Conservation (phyloP, 1,140 invertebrate genomes). For the Palaemon carinicauda region DNA sequence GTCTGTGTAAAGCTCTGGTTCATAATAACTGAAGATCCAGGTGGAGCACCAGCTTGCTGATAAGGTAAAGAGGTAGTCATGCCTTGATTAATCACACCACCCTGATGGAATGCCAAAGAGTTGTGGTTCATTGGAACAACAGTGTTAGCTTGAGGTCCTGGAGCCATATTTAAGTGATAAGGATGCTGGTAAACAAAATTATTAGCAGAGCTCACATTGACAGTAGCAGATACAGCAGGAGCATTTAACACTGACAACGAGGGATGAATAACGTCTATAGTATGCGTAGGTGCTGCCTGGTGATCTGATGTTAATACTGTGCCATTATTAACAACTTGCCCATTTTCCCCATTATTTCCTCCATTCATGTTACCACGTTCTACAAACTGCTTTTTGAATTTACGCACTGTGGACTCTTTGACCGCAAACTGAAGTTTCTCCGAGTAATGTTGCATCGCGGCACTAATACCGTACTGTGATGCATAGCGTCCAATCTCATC, state of each 20-base stretch:
- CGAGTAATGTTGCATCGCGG: constrained; percentile 62
- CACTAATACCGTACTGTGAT: constrained; percentile 60
- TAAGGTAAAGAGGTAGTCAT: constrained; percentile 54
- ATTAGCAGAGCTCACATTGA: constrained; percentile 49
- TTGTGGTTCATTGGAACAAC: constrained; percentile 56
- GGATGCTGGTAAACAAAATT: constrained; percentile 59
- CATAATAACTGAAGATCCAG: constrained; percentile 59
- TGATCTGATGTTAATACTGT: constrained; percentile 37
- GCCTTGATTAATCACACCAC: constrained; percentile 52
- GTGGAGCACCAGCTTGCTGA: constrained; percentile 50
- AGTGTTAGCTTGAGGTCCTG: constrained; percentile 50
- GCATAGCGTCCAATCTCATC: constrained; percentile 64
- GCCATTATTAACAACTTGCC: background rate
- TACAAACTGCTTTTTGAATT: constrained; percentile 62
- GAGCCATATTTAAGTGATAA: constrained; percentile 53
- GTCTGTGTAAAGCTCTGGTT: constrained; percentile 58
- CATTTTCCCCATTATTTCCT: background rate
- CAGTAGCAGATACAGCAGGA: constrained; percentile 44
- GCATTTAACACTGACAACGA: constrained; percentile 50
- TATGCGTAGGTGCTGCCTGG: constrained; percentile 33
- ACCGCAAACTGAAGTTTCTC: constrained; percentile 62
- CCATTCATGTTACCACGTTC: constrained; percentile 42
- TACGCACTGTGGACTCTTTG: constrained; percentile 63
- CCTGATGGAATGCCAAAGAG: constrained; percentile 54
- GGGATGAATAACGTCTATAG: constrained; percentile 52